These are phyloP conservation scores for Drosophila glabriapex DNA, from an alignment of 2,888 invertebrate genomes.

Conservation along the genomic window DNA sequence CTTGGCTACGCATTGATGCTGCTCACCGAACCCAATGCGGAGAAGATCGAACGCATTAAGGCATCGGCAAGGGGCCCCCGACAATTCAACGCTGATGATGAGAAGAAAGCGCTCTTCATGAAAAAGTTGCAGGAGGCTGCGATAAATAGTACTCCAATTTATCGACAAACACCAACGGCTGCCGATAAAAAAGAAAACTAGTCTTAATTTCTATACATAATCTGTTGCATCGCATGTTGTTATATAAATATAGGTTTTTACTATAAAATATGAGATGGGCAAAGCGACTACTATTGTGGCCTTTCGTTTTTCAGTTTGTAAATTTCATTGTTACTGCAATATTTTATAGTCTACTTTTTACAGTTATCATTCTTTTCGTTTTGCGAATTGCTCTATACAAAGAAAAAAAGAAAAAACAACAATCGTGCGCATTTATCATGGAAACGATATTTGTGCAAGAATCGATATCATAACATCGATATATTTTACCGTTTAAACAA, in stretches of 20 bases:
- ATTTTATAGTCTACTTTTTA: not conserved
- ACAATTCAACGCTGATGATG: slow-evolving; percentile 68
- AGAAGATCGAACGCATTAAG: slow-evolving; percentile 80
- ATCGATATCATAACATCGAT: slow-evolving; percentile 40
- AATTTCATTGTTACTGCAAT: not conserved
- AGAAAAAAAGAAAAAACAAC: not conserved
- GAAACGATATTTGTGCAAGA: not conserved
- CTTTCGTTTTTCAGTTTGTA: not conserved
- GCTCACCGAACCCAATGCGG: slow-evolving; percentile 86
- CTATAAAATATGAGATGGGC: not conserved
- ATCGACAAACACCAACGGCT: slow-evolving; percentile 37
- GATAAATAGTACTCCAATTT: slow-evolving; percentile 64
- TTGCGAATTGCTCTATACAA: not conserved
- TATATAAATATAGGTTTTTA: slow-evolving; percentile 36
- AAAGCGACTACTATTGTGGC: not conserved
- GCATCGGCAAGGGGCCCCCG: slow-evolving; percentile 46
- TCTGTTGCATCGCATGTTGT: slow-evolving; percentile 30
- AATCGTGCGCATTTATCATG: not conserved
- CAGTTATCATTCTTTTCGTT: not conserved
- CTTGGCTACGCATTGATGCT: slow-evolving; percentile 88
- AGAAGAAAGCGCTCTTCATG: slow-evolving; percentile 80
- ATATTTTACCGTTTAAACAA: slow-evolving; percentile 28
- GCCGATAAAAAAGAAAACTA: slow-evolving; percentile 59
- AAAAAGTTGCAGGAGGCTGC: slow-evolving; percentile 79
- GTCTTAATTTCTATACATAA: slow-evolving; percentile 7